These are phyloP conservation scores for Branchinecta sandiegonensis DNA, from an alignment of 2,888 invertebrate genomes.

Conservation along the genomic window DNA sequence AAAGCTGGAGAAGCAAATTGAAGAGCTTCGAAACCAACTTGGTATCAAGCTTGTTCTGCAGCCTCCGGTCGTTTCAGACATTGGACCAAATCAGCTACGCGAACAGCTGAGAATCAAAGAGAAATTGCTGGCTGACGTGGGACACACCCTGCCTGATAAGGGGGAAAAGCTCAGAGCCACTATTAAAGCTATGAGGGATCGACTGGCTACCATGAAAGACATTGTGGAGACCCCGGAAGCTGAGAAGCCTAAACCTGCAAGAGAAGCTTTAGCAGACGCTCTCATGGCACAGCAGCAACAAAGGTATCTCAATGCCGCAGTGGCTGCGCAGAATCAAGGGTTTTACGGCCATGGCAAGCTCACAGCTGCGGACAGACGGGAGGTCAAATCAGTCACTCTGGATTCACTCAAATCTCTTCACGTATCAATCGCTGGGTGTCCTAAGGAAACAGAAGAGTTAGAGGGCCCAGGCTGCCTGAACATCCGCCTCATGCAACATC, in stretches of 20 bases:
- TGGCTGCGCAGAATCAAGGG: slow-evolving; percentile 11
- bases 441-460: slow-evolving; percentile 44
- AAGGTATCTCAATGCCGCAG: slow-evolving; percentile 5
- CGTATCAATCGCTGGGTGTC: slow-evolving; percentile 50
- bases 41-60: not conserved
- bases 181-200: not conserved
- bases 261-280: not conserved
- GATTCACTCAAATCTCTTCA: slow-evolving; percentile 57
- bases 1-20: not conserved
- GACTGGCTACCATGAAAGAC: not conserved
- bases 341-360: slow-evolving; percentile 18
- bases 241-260: not conserved
- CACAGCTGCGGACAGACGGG: slow-evolving; percentile 23
- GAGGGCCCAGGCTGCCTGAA: slow-evolving; percentile 47
- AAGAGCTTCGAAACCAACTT: slow-evolving; percentile 10
- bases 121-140: not conserved
- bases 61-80: not conserved
- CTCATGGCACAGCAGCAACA: slow-evolving; percentile 14
- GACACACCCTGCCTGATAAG: slow-evolving; percentile 10
- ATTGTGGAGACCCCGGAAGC: not conserved
- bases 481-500: slow-evolving; percentile 61
- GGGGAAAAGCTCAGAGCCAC: not conserved
- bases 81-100: slow-evolving; percentile 9
- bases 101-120: not conserved
- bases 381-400: slow-evolving; percentile 41